Conservation (phyloP, 2,888 invertebrate species). For the Aspidiotus destructor region DNA sequence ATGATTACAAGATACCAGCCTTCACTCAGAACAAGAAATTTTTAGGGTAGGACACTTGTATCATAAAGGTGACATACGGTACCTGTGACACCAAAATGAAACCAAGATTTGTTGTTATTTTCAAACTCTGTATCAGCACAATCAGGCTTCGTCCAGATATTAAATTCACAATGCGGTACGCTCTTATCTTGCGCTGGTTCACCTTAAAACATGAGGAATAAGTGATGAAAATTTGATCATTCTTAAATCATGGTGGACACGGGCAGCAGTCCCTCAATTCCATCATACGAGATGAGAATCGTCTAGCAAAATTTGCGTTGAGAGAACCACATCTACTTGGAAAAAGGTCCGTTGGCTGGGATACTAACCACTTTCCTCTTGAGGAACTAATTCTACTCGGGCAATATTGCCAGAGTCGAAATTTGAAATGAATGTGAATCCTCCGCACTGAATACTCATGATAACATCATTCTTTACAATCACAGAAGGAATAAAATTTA, state of each 20-base stretch:
- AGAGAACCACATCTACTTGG: neutral
- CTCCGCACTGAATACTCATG: constrained; percentile 54
- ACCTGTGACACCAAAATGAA: constrained; percentile 71
- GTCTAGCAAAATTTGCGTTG: too few species aligned
- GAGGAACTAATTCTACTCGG: constrained; percentile 63
- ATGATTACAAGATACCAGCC: too few species aligned
- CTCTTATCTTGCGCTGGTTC: constrained; percentile 41
- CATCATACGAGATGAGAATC: too few species aligned
- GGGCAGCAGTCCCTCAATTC: too few species aligned
- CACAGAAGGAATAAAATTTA: too few species aligned
- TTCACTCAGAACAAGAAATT: too few species aligned
- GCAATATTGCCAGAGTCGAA: constrained; percentile 86
- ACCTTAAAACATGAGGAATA: too few species aligned
- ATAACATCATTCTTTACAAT: neutral
- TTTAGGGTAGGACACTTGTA: neutral
- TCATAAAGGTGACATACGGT: constrained; percentile 34
- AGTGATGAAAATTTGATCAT: too few species aligned
- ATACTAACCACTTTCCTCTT: constrained; percentile 36
- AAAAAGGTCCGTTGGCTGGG: neutral
- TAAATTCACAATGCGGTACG: constrained; percentile 66
- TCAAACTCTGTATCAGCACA: constrained; percentile 78
- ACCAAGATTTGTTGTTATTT: constrained; percentile 86
- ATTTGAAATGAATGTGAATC: constrained; percentile 71
- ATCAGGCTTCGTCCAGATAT: constrained; percentile 83
- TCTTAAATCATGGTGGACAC: too few species aligned